phyloP scores from a whole-genome alignment of 2,888 invertebrate genomes.

The Atethmia centrago region DNA sequence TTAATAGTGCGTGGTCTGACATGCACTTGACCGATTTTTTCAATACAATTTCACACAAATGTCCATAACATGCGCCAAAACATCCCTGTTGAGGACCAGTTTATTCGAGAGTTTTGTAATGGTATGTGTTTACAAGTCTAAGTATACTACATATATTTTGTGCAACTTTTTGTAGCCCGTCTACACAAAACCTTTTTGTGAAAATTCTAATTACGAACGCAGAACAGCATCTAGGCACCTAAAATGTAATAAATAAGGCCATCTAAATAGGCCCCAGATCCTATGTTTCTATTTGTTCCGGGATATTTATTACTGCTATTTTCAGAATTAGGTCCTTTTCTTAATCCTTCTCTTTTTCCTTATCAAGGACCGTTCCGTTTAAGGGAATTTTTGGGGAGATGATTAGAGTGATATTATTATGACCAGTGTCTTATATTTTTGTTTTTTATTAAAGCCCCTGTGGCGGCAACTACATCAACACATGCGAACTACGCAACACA shows the following conservation, averaged over 20 bases:
- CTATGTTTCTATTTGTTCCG: slow-evolving; percentile 61
- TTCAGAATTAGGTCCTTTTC: slow-evolving; percentile 46
- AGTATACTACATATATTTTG: neutral
- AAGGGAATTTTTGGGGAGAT: neutral
- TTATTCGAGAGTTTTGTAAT: too few species aligned
- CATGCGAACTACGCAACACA: too few species aligned
- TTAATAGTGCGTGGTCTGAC: too few species aligned
- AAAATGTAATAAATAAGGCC: slow-evolving; percentile 58
- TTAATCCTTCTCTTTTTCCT: slow-evolving; percentile 42
- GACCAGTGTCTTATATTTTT: neutral
- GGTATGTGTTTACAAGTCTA: too few species aligned
- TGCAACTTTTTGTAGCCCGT: slow-evolving; percentile 17
- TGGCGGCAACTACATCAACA: too few species aligned
- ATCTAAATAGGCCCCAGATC: slow-evolving; percentile 48
- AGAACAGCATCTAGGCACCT: slow-evolving; percentile 54
- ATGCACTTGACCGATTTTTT: too few species aligned
- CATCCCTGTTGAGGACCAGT: too few species aligned
- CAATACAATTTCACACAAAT: too few species aligned
- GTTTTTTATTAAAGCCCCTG: neutral
- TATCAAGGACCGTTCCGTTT: slow-evolving; percentile 4
- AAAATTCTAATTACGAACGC: slow-evolving; percentile 63
- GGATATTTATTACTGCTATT: slow-evolving; percentile 55
- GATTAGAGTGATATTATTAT: neutral
- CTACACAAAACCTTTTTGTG: slow-evolving; percentile 38
- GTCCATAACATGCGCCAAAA: too few species aligned